Percentiles rank a stretch among this genome's conserved stretches.
phyloP scores from a whole-genome alignment of 2,797 vertebrate genomes.

The Onychomys leucogaster region DNA sequence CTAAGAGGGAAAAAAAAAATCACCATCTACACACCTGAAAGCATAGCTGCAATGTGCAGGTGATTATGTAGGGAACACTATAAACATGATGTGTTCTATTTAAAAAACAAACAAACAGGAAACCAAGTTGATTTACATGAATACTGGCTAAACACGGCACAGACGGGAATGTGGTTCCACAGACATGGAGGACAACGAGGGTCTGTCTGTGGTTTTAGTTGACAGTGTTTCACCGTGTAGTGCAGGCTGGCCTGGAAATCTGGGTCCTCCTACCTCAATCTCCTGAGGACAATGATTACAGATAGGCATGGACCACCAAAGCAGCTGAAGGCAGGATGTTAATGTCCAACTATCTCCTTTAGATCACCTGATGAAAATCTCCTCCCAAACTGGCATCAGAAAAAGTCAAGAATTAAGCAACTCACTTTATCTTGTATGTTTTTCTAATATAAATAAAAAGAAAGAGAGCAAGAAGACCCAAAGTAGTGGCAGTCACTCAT shows the following conservation, averaged over 20 bases:
- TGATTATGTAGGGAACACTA: background rate
- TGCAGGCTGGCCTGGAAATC: background rate
- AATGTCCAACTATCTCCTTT: background rate
- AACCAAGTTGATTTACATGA: background rate
- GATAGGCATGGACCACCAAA: background rate
- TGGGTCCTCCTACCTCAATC: background rate
- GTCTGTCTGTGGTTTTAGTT: background rate
- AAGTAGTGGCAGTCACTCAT: background rate
- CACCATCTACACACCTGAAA: background rate
- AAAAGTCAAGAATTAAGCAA: conserved; percentile 34
- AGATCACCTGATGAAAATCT: background rate
- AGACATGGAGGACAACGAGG: background rate
- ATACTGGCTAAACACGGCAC: background rate
- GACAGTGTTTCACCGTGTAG: background rate
- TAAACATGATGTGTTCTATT: background rate
- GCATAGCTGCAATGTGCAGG: background rate
- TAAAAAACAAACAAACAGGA: background rate
- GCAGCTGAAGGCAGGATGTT: background rate
- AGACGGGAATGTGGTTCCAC: background rate
- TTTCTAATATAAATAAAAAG: conserved; percentile 13
- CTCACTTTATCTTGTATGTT: conserved; percentile 10
- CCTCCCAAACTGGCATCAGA: conserved; percentile 1
- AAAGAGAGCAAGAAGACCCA: background rate
- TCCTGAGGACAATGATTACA: background rate
- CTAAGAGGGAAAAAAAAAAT: background rate